Percentiles rank a stretch among this genome's conserved stretches.
Conservation (phyloP, 2,888 invertebrate species). For the Amiota communis region DNA sequence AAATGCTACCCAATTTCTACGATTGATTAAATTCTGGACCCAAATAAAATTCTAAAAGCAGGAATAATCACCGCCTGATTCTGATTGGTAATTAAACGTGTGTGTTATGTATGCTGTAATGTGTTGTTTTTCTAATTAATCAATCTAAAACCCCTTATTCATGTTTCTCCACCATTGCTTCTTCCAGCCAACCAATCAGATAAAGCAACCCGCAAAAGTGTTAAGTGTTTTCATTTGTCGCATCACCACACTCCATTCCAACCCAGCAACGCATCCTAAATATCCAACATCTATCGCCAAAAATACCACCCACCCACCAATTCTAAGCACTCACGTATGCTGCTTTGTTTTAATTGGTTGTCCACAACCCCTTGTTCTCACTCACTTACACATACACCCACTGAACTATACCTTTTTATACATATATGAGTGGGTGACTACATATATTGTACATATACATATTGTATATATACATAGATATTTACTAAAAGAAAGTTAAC, state of each 20-base stretch:
- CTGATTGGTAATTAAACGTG: not conserved
- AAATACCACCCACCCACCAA: slow-evolving; percentile 24
- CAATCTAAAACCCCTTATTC: not conserved
- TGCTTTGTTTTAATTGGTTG: slow-evolving; percentile 48
- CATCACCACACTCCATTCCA: not conserved
- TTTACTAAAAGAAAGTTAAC: not conserved
- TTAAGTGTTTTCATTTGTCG: slow-evolving; percentile 5
- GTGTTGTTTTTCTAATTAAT: not conserved
- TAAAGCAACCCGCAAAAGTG: slow-evolving; percentile 12
- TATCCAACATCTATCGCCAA: slow-evolving; percentile 39
- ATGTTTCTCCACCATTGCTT: slow-evolving; percentile 25
- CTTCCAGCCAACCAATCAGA: slow-evolving; percentile 22
- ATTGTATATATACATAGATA: not conserved
- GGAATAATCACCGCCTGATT: not conserved
- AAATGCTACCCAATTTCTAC: not conserved
- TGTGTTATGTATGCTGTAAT: no score
- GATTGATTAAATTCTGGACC: not conserved
- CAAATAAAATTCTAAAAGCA: no score
- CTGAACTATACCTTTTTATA: not conserved
- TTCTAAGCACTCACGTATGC: not conserved
- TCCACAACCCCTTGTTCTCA: slow-evolving; percentile 20
- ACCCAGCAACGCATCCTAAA: not conserved
- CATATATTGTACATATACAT: not conserved
- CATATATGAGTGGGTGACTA: slow-evolving; percentile 2
- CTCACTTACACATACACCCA: not conserved